Base-by-base conservation (phyloP, 1,140 invertebrate species). In the Schlechtendalia chinensis region DNA sequence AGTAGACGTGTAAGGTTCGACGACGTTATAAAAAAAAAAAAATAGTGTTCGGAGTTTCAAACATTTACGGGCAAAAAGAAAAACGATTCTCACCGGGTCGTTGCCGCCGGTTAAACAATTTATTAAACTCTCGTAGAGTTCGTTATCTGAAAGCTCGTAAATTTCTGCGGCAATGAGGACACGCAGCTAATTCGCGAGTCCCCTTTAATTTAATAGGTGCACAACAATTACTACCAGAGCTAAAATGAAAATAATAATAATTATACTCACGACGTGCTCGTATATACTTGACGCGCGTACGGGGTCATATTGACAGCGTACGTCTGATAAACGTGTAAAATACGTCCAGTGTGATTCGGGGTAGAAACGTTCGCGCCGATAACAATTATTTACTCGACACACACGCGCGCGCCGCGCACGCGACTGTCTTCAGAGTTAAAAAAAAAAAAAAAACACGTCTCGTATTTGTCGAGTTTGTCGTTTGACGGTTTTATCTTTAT, bases 81-180 rank as follows among this genome's bases (percentile, higher is more conserved):
- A 17, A 69, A 65, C 22, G 8, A 69, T 69, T 69, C 12, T 14
- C n/a, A n/a, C 12, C 14, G 5, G 14, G 5, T 47, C 22, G 39
- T 24, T 16, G 19, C 22, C 14, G 6, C 1, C 14, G 4, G 32
- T 65, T 65, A 22, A 69, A 69, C 24, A 69, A 69, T 50, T 50
- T 69, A 50, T 50, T 45, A 24, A 69, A 69, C 39, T 24, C n/a
- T n/a, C n/a, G 22, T 47, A 47, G n/a, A n/a, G 39, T 69, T 12
- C 32, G 32, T 67, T 69, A 69, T 69, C 39, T 50, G 12, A 17
- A 69, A 45, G 65, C 65, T 69, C 39, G 22, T 69, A 69, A 69
- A 69, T 69, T 69, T 19, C 6, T 22, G 19, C 39, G 63, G 19
- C 19, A 45, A 39, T 39, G 8, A 39, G 11, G n/a, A 24, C 14